Percentiles rank a stretch among this genome's conserved stretches.
Conservation (phyloP, 1,140 invertebrate species). For the Macrostomum lignano region DNA sequence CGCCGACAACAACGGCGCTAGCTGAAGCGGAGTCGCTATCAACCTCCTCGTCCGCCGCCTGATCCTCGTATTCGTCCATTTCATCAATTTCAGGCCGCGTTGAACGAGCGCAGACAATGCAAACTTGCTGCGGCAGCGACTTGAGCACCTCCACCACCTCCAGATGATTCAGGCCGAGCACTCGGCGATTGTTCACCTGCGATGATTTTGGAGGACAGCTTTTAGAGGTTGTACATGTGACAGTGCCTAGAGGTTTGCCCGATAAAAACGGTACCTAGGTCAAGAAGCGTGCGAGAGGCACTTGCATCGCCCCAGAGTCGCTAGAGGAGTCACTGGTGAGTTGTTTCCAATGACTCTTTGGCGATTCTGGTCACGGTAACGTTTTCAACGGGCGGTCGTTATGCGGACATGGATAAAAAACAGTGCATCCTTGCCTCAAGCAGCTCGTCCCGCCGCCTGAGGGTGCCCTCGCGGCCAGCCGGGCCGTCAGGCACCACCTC, state of each 20-base stretch:
- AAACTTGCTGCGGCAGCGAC: slow-evolving; percentile 63
- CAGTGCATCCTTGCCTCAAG: slow-evolving; percentile 34
- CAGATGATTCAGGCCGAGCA: slow-evolving; percentile 79
- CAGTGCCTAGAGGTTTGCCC: no score
- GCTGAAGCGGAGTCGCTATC: slow-evolving; percentile 7
- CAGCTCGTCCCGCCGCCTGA: slow-evolving; percentile 61
- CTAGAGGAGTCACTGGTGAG: no score
- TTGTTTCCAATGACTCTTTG: no score
- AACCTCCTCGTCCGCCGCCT: background rate
- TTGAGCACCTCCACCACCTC: slow-evolving; percentile 79
- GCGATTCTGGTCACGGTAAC: no score
- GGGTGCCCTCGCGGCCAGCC: slow-evolving; percentile 48
- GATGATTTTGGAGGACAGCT: no score
- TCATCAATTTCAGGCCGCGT: background rate
- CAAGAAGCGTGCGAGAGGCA: no score
- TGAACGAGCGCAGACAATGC: slow-evolving; percentile 49
- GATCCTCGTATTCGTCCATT: background rate
- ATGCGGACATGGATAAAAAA: background rate
- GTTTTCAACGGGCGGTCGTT: no score
- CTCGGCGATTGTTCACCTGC: slow-evolving; percentile 66
- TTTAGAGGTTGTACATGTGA: no score
- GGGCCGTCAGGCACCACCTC: slow-evolving; percentile 72
- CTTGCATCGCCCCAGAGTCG: no score
- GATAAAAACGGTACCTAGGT: no score
- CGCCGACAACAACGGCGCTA: slow-evolving; percentile 30